phyloP scores from a whole-genome alignment of 2,113 vertebrate species.

The Recurvirostra avosetta region DNA sequence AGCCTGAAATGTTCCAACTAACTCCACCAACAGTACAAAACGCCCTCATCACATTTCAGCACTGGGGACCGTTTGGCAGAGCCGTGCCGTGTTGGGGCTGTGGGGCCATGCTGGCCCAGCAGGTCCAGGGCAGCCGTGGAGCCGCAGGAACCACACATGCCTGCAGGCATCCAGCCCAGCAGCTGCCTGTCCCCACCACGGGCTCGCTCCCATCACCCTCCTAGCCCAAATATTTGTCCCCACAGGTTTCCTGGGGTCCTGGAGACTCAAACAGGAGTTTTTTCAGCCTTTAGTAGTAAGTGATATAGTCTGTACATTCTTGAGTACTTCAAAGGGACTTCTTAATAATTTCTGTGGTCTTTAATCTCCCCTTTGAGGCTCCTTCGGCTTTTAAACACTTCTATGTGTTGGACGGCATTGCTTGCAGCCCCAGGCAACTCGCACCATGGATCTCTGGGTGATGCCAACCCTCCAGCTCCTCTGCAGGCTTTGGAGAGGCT shows the following conservation, averaged over 20 bases:
- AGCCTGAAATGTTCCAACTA: not conserved
- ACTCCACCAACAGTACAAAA: not conserved
- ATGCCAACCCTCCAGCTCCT: not conserved
- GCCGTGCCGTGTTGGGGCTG: rapidly evolving
- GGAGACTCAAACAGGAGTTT: not conserved
- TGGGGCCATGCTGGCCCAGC: not conserved
- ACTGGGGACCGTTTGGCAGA: rapidly evolving
- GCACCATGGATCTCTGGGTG: rapidly evolving
- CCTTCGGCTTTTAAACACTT: not conserved
- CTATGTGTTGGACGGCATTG: not conserved
- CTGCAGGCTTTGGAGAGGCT: not conserved
- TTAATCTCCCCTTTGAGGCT: not conserved
- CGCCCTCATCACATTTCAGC: rapidly evolving
- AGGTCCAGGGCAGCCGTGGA: not conserved
- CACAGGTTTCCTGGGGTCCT: not conserved
- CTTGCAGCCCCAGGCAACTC: rapidly evolving
- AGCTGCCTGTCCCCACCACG: rapidly evolving
- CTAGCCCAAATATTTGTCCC: not conserved
- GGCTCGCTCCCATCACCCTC: rapidly evolving
- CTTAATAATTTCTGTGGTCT: not conserved
- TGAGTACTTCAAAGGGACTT: not conserved
- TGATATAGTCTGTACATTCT: not conserved
- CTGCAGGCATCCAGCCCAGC: not conserved
- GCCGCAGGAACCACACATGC: not conserved
- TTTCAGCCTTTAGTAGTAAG: not conserved